phyloP scores from a whole-genome alignment of 1,140 invertebrate species.

The Pentalonia nigronervosa region DNA sequence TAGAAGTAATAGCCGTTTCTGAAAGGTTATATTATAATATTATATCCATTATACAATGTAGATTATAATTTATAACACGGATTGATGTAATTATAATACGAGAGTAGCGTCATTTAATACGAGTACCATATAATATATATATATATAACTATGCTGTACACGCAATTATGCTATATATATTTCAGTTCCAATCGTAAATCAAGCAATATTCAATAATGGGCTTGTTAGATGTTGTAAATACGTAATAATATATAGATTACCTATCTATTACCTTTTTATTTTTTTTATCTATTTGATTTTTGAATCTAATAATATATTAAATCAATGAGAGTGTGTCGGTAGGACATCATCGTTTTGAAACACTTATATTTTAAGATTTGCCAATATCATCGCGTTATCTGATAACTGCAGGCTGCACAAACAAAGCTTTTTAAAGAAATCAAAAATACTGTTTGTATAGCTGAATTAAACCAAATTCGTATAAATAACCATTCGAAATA shows the following conservation, averaged over 20 bases:
- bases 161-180: neutral
- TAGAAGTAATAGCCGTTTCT: neutral
- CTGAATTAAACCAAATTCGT: neutral
- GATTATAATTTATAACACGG: neutral
- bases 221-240: neutral
- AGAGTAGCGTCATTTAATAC: neutral
- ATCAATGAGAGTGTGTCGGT: neutral
- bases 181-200: neutral
- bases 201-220: neutral
- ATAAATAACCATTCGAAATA: neutral
- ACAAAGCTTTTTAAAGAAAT: neutral
- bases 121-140: too few species aligned
- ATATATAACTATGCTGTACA: neutral
- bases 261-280: too few species aligned
- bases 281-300: neutral
- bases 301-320: neutral
- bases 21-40: neutral
- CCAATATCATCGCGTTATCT: neutral
- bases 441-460: neutral
- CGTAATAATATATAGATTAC: too few species aligned
- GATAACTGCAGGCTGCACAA: neutral
- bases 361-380: neutral
- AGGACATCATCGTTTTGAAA: neutral
- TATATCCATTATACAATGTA: neutral
- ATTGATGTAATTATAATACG: slow-evolving; percentile 3